Evolutionary conservation across 2,113 vertebrate species (phyloP), one percentile per base, ranked within the genome.

Genomic region (Anseranas semipalmata): DNA sequence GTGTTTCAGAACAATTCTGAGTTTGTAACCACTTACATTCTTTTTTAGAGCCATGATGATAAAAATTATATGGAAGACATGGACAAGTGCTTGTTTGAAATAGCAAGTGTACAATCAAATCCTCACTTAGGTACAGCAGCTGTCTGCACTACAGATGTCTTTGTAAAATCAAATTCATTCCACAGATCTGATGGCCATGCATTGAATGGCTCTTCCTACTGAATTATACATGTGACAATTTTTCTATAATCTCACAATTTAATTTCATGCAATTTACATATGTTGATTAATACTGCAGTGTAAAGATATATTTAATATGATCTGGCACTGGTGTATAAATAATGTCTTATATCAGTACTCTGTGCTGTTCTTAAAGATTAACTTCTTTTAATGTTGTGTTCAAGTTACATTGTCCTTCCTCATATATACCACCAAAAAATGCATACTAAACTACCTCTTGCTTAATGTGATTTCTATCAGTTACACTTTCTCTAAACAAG

Each of bases 91-190:
- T 30, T 96, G 60, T 92, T 93, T 72, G 68, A 84, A 88, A 90
- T 80, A 93, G 86, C 4, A 9, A 95, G 86, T 81, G 80, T 75
- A 94, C 90, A 93, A 65, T 93, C 95, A 88, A 94, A 72, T 50
- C 33, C 70, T 94, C 84, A 48, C 70, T 95, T 95, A 96, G 91
- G 89, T 97, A 87, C 81, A 94, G 89, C 94, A 96, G 96, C 93
- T 96, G 92, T 88, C 88, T 95, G 86, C 85, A 83, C 95, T 95
- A 92, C 92, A 95, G 90, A 85, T 90, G 95, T 84, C 88, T 96
- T 84, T 92, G 68, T 90, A 84, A 88, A 94, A 90, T 91, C 90
- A 92, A 74, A 95, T 93, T 80, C 82, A 55, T 83, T 70, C 68
- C 74, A 83, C 72, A 93, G 76, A 90, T 94, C 92, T 84, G 79